Evolutionary conservation across 2,113 vertebrate genomes (phyloP), one percentile per base, ranked within the genome.

Genomic region (Paradoxurus hermaphroditus): DNA sequence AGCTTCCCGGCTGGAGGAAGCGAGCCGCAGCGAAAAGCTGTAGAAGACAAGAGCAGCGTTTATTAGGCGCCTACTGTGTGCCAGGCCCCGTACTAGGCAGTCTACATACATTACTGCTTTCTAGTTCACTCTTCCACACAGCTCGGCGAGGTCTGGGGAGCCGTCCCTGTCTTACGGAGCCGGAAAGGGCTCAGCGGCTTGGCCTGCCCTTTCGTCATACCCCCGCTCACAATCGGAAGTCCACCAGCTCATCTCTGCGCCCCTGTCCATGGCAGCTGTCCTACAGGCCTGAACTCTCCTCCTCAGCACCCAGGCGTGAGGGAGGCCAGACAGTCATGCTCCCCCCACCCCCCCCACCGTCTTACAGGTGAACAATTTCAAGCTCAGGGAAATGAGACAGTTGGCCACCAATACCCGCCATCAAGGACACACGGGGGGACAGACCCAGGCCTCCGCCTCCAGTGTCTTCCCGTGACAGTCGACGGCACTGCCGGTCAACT

Each of bases 181-280:
- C 31, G 1, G 11, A 2, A 36, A 67, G 39, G 75, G 41, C 1
- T 13, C 59, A 4, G 0, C 2, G 1, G 29, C 62, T 44, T 16
- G 51, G 51, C 51, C 51, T 53, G 15, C 10, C 1, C 18, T n/a
- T 44, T 46, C 14, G 5, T 21, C 44, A 31, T 0, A 8, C 39
- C 4, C 44, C 41, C 13, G 34, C 36, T 51, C 44, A 16, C 1
- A 4, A 18, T 13, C 16, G 0, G 18, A 36, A 31, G 51, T 19
- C 63, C 19, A 46, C 62, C 19, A 13, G 27, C 29, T 34, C 46
- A 10, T 31, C 29, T 19, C 51, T 8, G 1, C 1, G 9, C 3
- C 29, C 44, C 23, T 2, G 31, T 0, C 29, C 36, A 75, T 31
- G 10, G 18, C 56, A 44, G 67, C 23, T 3, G 8, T 12, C 70